A percentile compares a stretch with the other conserved stretches of the same genome.
Conservation (phyloP, 2,113 vertebrate genomes). For the Lynx canadensis region DNA sequence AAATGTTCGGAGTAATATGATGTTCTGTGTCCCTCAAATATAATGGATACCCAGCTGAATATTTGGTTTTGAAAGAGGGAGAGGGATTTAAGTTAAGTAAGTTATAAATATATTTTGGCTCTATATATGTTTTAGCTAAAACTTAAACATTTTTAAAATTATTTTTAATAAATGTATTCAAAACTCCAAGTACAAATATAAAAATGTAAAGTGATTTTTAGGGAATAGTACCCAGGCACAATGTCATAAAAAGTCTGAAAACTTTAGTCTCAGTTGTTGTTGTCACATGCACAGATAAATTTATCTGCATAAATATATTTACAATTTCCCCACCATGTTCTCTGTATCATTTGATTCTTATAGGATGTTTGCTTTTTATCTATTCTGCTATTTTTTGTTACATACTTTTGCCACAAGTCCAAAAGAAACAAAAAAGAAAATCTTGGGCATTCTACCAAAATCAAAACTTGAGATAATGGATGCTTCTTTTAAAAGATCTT, state of each 20-base stretch:
- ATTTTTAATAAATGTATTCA: not conserved
- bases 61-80: not conserved
- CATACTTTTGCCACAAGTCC: not conserved
- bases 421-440: not conserved
- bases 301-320: not conserved
- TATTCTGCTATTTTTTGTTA: not conserved
- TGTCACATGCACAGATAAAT: not conserved
- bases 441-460: not conserved
- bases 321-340: not conserved
- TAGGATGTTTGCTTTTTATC: not conserved
- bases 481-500: not conserved
- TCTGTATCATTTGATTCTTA: not conserved
- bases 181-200: not conserved
- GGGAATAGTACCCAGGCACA: not conserved
- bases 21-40: not conserved
- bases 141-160: not conserved
- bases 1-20: not conserved
- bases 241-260: not conserved
- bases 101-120: not conserved
- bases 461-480: not conserved
- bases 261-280: not conserved
- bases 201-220: not conserved
- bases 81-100: not conserved
- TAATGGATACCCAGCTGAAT: not conserved
- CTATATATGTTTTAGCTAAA: not conserved